Conservation (phyloP, 2,888 invertebrate species). For the Drosophila stalkeri region DNA sequence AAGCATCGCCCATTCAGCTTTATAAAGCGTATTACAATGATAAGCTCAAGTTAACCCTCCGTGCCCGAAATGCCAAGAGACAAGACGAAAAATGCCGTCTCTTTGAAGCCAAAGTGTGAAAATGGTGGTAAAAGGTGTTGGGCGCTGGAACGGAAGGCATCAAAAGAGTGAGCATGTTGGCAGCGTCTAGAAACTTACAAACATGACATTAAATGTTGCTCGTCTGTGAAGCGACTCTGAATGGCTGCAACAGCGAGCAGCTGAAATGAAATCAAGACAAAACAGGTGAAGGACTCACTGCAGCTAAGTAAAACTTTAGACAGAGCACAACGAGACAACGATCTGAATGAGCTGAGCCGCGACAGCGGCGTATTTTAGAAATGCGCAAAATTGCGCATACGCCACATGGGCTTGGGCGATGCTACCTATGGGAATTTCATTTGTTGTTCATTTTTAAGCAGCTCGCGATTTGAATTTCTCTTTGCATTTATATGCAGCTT, state of each 20-base stretch:
- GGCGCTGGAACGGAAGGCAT: slow-evolving; percentile 55
- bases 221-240: slow-evolving; percentile 18
- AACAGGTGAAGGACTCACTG: slow-evolving; percentile 64
- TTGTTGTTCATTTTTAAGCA: slow-evolving; percentile 79
- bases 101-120: slow-evolving; percentile 42
- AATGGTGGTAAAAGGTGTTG: slow-evolving; percentile 47
- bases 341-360: slow-evolving; percentile 6
- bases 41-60: slow-evolving; percentile 30
- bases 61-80: slow-evolving; percentile 19
- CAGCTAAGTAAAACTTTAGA: slow-evolving; percentile 54
- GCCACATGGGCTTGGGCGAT: slow-evolving; percentile 45
- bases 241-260: slow-evolving; percentile 5
- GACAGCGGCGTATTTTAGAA: slow-evolving; percentile 7
- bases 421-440: slow-evolving; percentile 74
- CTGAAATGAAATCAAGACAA: slow-evolving; percentile 46
- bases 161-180: slow-evolving; percentile 69
- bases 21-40: slow-evolving; percentile 40
- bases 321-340: slow-evolving; percentile 9
- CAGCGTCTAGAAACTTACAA: slow-evolving; percentile 76
- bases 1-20: slow-evolving; percentile 28
- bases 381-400: slow-evolving; percentile 65
- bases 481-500: slow-evolving; percentile 58
- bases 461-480: slow-evolving; percentile 74
- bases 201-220: slow-evolving; percentile 77
- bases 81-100: neutral